Conservation (phyloP, 2,113 vertebrate genomes). For the Phocoena phocoena region DNA sequence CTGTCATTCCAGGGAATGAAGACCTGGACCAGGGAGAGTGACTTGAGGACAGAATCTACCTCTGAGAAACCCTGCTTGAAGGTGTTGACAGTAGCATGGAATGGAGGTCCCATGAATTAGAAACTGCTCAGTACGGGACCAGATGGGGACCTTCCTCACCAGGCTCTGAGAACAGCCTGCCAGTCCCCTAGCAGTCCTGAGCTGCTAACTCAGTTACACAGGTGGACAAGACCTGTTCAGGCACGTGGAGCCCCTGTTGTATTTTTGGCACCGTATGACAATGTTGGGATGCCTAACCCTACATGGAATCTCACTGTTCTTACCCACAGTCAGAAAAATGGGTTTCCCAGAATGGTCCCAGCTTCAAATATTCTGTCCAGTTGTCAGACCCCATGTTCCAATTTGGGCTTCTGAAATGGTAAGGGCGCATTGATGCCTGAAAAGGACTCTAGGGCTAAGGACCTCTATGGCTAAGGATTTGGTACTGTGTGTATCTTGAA, state of each 20-base stretch:
- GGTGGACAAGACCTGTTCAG: background rate
- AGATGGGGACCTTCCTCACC: background rate
- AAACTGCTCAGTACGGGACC: background rate
- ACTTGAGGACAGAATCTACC: background rate
- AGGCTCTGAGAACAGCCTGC: background rate
- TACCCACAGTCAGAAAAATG: background rate
- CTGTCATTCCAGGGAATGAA: background rate
- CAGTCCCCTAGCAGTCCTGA: background rate
- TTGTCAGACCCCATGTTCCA: background rate
- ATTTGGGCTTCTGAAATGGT: background rate
- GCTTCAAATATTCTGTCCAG: background rate
- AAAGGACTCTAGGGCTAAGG: background rate
- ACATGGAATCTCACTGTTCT: background rate
- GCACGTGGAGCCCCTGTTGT: background rate
- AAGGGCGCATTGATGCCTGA: background rate
- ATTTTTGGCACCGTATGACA: background rate
- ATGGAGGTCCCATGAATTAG: background rate
- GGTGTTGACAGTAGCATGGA: background rate
- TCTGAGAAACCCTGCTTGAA: background rate
- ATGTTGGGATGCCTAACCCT: background rate
- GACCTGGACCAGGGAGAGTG: background rate
- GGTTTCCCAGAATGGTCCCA: background rate
- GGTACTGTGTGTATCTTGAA: background rate
- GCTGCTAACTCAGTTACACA: background rate
- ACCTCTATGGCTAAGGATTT: background rate